Base-by-base conservation (phyloP, 2,888 invertebrate species). In the Metallyticus violacea region DNA sequence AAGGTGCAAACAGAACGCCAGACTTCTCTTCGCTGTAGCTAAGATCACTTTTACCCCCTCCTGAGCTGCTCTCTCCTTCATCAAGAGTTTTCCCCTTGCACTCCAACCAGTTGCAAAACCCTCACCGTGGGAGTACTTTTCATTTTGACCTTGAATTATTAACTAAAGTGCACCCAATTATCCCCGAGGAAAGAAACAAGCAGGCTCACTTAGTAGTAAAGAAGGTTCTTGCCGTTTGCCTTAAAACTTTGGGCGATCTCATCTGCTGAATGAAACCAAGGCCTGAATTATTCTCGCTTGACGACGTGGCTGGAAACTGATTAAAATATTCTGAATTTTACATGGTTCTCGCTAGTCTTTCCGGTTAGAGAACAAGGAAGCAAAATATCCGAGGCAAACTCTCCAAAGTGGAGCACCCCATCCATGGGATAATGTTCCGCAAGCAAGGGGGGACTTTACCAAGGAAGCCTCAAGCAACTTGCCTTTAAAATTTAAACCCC, bases 281-380 rank as follows among this genome's bases (percentile, higher is more conserved):
- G 1, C 22, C 15, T 62, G 40, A 62, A 62, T 62, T 62, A 62
- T 62, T 62, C 40, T 62, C 40, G 40, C 15, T 83, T 83, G 81
- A 81, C 25, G 25, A 30, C 26, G 25, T 25, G 29, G 81, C 29
- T 81, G 76, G 27, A 25, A 77, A 27, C 83, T 83, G 77, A 83
- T 83, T 83, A 83, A 83, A 83, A 83, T 77, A 28, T 77, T 27
- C 28, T 83, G 83, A 83, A 83, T 83, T 62, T 83, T 83, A 83
- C 77, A 83, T 83, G 83, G 22, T 7, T 77, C 9, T 62, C 22
- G 40, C 40, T 77, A 28, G 28, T 77, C 83, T 25, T 77, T 62
- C 77, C 29, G 83, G 83, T 83, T 83, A 77, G 40, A 15, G 40
- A 62, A 62, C 22, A 62, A 22, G 40, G 40, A 62, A 62, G 40